These are phyloP conservation scores for Monopis laevigella DNA, from an alignment of 2,888 invertebrate genomes.

Conservation along the genomic window DNA sequence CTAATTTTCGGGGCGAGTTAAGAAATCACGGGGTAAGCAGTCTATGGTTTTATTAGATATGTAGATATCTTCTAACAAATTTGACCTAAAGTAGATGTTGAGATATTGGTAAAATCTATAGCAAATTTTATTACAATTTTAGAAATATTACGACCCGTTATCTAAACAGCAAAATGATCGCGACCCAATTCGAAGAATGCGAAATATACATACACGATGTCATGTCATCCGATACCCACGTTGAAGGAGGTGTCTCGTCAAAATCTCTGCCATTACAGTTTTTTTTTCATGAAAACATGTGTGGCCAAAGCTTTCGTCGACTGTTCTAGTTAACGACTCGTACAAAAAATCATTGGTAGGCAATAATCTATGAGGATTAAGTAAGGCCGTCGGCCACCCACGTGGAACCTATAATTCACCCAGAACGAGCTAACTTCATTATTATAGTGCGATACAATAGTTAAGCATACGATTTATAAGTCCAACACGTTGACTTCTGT, in stretches of 20 bases:
- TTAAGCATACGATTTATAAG: conserved; percentile 67
- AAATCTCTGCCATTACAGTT: neutral
- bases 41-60: too few relatives aligned
- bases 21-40: too few relatives aligned
- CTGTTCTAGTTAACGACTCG: conserved; percentile 21
- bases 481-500: conserved; percentile 67
- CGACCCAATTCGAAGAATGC: too few relatives aligned
- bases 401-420: conserved; percentile 62
- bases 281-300: conserved; percentile 1
- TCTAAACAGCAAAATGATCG: too few relatives aligned
- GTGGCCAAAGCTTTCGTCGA: conserved; percentile 6
- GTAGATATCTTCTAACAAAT: too few relatives aligned
- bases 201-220: too few relatives aligned
- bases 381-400: conserved; percentile 55
- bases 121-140: too few relatives aligned
- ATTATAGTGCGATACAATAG: conserved; percentile 67
- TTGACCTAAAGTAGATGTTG: too few relatives aligned
- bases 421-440: conserved; percentile 66
- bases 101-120: too few relatives aligned
- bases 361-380: conserved; percentile 59
- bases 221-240: conserved; percentile 1
- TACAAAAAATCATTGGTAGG: conserved; percentile 56
- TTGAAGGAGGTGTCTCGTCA: neutral
- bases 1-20: too few relatives aligned
- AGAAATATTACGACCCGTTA: too few relatives aligned